These are phyloP conservation scores for Oceanodroma leucorhoa DNA, from an alignment of 2,797 vertebrate genomes.

Conservation along the genomic window DNA sequence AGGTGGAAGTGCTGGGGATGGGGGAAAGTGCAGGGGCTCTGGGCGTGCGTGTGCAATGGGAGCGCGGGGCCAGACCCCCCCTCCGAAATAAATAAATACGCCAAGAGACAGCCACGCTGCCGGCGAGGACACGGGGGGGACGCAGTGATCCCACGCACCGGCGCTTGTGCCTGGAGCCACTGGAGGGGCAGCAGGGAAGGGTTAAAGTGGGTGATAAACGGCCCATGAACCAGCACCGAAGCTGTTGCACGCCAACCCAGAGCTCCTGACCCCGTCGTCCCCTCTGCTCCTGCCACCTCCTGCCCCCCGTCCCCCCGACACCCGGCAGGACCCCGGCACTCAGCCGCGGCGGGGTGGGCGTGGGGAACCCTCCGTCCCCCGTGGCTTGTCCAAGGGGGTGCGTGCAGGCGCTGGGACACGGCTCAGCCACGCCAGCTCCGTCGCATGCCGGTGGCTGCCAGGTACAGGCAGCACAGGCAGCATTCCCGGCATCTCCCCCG, in stretches of 20 bases:
- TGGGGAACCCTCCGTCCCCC: neutral
- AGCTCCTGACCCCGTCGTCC: rapidly evolving
- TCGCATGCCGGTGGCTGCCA: rapidly evolving
- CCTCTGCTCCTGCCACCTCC: neutral
- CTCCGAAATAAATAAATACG: neutral
- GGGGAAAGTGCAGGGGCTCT: neutral
- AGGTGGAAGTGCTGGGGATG: neutral
- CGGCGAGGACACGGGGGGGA: rapidly evolving
- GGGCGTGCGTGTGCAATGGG: rapidly evolving
- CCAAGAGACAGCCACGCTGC: rapidly evolving
- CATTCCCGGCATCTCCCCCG: neutral
- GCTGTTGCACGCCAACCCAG: neutral
- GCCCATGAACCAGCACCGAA: neutral
- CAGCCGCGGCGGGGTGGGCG: rapidly evolving
- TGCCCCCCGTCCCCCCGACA: rapidly evolving
- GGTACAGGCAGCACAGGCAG: neutral
- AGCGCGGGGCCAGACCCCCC: neutral
- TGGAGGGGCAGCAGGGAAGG: neutral
- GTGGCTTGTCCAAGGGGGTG: rapidly evolving
- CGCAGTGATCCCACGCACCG: neutral
- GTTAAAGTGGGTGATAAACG: neutral
- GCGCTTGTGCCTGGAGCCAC: neutral
- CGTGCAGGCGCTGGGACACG: rapidly evolving
- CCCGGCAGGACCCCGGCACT: rapidly evolving
- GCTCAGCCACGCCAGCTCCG: neutral